Percentiles rank a stretch among this genome's conserved stretches.
Conservation (phyloP, 2,888 invertebrate genomes). For the Papilio elwesi region DNA sequence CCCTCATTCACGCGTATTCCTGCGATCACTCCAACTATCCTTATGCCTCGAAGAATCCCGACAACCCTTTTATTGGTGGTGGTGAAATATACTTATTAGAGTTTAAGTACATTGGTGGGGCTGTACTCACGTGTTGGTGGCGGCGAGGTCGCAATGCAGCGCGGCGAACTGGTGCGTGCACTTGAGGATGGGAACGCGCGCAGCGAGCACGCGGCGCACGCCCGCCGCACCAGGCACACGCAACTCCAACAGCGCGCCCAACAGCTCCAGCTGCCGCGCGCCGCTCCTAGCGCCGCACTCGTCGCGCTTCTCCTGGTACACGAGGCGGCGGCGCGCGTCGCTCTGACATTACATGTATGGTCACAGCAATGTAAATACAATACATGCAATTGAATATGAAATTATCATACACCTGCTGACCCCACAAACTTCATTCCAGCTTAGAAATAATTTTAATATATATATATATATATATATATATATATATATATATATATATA, state of each 20-base stretch:
- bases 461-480: too few relatives aligned
- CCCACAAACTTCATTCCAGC: too few relatives aligned
- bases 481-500: too few relatives aligned
- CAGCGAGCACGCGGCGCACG: constrained; percentile 90
- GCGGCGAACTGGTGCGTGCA: constrained; percentile 90
- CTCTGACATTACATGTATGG: constrained; percentile 49
- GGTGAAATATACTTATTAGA: not conserved
- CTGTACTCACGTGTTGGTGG: constrained; percentile 89
- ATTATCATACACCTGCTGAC: too few relatives aligned
- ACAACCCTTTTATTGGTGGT: too few relatives aligned
- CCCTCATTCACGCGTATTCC: too few relatives aligned
- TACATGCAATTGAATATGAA: not conserved
- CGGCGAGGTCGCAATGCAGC: constrained; percentile 93
- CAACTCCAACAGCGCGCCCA: constrained; percentile 88
- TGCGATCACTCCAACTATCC: too few relatives aligned
- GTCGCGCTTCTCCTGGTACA: constrained; percentile 68
- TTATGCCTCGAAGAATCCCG: too few relatives aligned
- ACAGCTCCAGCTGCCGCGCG: constrained; percentile 89
- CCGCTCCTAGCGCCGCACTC: constrained; percentile 84
- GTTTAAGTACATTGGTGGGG: not conserved
- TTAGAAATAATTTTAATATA: too few relatives aligned
- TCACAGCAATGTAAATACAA: not conserved
- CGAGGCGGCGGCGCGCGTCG: constrained; percentile 57
- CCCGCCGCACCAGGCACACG: constrained; percentile 89
- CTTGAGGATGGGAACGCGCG: constrained; percentile 95